These are phyloP conservation scores for Conistra vaccinii DNA, from an alignment of 2,888 invertebrate species.

Conservation along the genomic window DNA sequence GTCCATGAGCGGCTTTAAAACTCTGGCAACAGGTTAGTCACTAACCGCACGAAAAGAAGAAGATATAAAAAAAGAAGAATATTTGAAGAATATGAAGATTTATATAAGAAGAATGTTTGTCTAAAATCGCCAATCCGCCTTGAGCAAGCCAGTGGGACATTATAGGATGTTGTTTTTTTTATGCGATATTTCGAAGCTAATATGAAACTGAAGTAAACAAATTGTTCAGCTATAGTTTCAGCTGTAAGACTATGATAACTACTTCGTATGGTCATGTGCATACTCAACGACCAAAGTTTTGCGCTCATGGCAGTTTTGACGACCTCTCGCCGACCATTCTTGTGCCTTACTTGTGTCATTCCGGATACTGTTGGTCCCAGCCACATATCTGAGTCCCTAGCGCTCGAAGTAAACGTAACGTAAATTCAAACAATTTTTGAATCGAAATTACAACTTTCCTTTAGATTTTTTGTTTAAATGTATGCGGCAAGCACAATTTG, in stretches of 20 bases:
- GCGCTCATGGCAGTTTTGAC: constrained; percentile 44
- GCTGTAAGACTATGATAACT: background rate
- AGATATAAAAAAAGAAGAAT: no score
- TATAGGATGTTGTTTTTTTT: background rate
- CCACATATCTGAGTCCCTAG: background rate
- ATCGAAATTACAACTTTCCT: background rate
- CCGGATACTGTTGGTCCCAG: constrained; percentile 8
- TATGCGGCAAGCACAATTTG: background rate
- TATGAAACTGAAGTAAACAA: constrained; percentile 20
- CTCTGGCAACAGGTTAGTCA: no score
- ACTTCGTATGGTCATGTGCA: constrained; percentile 43
- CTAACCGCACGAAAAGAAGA: no score
- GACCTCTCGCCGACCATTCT: constrained; percentile 29
- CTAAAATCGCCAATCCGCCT: no score
- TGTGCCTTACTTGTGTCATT: constrained; percentile 19
- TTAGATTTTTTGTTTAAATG: background rate
- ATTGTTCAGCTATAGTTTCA: constrained; percentile 13
- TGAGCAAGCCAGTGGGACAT: no score
- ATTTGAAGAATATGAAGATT: no score
- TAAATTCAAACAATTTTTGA: background rate
- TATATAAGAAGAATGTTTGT: no score
- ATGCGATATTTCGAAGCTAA: background rate
- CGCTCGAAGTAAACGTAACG: background rate
- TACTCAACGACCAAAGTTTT: constrained; percentile 44
- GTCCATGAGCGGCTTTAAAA: no score